These are phyloP conservation scores for Linyphia triangularis DNA, from an alignment of 2,888 invertebrate genomes.

Conservation along the genomic window DNA sequence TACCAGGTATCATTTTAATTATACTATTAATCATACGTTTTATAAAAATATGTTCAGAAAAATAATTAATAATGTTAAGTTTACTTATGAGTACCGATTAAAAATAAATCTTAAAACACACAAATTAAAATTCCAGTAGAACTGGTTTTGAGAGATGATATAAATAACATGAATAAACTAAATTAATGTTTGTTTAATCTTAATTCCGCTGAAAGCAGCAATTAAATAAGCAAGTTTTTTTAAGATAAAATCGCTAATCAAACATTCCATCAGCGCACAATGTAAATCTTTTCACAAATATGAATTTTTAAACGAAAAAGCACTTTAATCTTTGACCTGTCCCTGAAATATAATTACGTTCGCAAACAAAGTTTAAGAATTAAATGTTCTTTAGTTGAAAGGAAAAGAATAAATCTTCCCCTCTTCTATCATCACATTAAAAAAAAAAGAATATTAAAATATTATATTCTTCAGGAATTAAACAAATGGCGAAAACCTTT, in stretches of 20 bases:
- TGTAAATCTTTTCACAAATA: conserved; percentile 18
- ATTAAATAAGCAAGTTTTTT: not conserved
- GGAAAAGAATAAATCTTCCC: not conserved
- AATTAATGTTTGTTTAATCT: not conserved
- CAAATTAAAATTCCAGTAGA: not conserved
- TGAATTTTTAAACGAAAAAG: conserved; percentile 8
- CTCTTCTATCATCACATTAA: not conserved
- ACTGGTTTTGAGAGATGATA: too few relatives aligned
- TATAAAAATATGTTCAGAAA: too few relatives aligned
- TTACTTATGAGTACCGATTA: too few relatives aligned
- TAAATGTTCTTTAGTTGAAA: not conserved
- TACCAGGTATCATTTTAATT: too few relatives aligned
- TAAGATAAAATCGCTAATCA: conserved; percentile 10
- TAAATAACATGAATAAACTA: not conserved
- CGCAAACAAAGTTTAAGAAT: conserved; percentile 38
- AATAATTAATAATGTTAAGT: too few relatives aligned
- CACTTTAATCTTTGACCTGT: conserved; percentile 11
- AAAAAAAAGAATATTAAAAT: conserved; percentile 1
- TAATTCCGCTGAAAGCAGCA: not conserved
- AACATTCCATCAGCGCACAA: conserved; percentile 3
- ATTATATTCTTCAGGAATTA: conserved; percentile 21
- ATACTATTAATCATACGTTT: too few relatives aligned
- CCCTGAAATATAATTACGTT: conserved; percentile 29
- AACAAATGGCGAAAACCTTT: conserved; percentile 19
- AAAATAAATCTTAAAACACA: not conserved